Percentiles rank a stretch among this genome's conserved stretches.
Evolutionary conservation across 2,113 vertebrate species (phyloP).

Genomic region (Anoplopoma fimbria): DNA sequence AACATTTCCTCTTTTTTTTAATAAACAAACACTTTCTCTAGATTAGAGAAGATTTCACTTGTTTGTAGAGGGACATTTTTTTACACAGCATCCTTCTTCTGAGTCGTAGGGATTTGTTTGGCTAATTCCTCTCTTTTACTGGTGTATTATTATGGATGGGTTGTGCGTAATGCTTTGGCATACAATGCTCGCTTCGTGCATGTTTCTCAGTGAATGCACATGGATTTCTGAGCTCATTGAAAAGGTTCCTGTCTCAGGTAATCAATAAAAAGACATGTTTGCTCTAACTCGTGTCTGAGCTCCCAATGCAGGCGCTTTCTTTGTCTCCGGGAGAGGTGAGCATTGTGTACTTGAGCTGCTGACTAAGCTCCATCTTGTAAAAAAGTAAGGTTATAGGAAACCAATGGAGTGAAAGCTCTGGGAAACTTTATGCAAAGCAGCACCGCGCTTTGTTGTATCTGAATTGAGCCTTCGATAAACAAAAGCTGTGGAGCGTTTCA

Average conservation of each 20-base stretch:
- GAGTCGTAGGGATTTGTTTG: conserved; percentile 18
- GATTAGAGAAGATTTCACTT: background rate
- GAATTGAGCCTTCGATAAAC: conserved; percentile 67
- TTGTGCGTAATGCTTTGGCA: conserved; percentile 64
- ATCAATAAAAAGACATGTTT: conserved; percentile 76
- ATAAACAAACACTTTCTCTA: background rate
- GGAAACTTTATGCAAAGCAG: conserved; percentile 71
- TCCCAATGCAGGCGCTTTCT: conserved; percentile 27
- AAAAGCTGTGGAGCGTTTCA: conserved; percentile 51
- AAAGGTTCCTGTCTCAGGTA: conserved; percentile 66
- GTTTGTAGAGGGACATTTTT: too few relatives aligned
- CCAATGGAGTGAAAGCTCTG: conserved; percentile 50
- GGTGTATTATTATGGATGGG: conserved; percentile 59
- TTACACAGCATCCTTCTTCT: background rate
- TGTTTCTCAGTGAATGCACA: conserved; percentile 59
- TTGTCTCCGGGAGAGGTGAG: conserved; percentile 63
- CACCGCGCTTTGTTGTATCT: conserved; percentile 63
- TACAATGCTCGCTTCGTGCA: conserved; percentile 56
- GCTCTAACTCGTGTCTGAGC: conserved; percentile 51
- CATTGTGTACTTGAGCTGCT: conserved; percentile 72
- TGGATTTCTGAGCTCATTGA: conserved; percentile 49
- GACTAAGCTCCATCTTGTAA: conserved; percentile 66
- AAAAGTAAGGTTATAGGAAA: conserved; percentile 65
- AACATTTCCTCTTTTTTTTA: background rate
- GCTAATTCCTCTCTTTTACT: conserved; percentile 30